Percentiles rank a stretch among this genome's conserved stretches.
Evolutionary conservation across 2,888 invertebrate species (phyloP).

Genomic region (Drosophila putrida): DNA sequence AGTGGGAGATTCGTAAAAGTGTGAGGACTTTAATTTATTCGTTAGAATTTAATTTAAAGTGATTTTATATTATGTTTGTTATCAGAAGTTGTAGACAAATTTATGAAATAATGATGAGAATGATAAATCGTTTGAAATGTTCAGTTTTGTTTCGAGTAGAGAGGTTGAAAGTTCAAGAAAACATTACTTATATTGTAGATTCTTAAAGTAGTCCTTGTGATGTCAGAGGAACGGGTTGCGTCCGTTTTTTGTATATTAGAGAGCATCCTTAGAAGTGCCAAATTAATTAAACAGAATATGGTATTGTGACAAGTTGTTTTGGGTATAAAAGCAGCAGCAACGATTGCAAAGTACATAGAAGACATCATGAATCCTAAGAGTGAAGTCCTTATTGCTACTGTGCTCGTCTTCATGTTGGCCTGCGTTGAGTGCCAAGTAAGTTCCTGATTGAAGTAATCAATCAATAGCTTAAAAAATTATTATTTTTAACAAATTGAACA

Average conservation of each 20-base stretch:
- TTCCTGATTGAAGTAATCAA: not conserved
- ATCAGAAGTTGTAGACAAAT: too few relatives aligned
- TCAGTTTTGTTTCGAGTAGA: too few relatives aligned
- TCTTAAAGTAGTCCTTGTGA: constrained; percentile 6
- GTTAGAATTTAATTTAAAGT: too few relatives aligned
- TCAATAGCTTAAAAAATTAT: not conserved
- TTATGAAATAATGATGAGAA: too few relatives aligned
- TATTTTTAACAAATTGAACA: constrained; percentile 30
- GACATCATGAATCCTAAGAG: constrained; percentile 76
- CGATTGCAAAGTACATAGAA: constrained; percentile 21
- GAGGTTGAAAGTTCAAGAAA: too few relatives aligned
- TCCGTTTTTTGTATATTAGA: constrained; percentile 1
- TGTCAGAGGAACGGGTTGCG: constrained; percentile 15
- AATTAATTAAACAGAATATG: constrained; percentile 50
- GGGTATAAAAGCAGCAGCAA: constrained; percentile 51
- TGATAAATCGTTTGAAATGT: too few relatives aligned
- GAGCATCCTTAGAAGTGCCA: constrained; percentile 51
- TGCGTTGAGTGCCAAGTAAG: constrained; percentile 76
- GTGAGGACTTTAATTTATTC: too few relatives aligned
- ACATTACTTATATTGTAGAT: too few relatives aligned
- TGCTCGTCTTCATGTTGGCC: constrained; percentile 71
- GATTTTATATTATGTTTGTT: too few relatives aligned
- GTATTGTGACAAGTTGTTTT: not conserved
- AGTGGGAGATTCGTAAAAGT: too few relatives aligned
- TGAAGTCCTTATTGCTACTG: constrained; percentile 69